Base-by-base conservation (phyloP, 1,140 invertebrate species). In the Leptoteleia sp. region DNA sequence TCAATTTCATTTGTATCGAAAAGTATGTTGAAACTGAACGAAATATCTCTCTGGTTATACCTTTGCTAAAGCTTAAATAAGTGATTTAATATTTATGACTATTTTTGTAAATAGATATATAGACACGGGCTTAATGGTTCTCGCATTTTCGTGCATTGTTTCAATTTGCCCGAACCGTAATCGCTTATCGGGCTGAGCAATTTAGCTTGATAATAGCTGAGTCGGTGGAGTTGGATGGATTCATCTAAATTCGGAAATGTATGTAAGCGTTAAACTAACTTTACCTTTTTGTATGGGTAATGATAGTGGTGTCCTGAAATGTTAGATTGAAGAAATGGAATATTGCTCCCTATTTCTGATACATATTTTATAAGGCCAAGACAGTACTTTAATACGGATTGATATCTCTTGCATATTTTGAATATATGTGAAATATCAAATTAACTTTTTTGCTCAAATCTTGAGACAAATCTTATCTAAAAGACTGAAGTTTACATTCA, bases 71-170 rank as follows among this genome's bases (percentile, higher is more conserved):
- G 3, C 27, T 22, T 22, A 22, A 22, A 22, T 22, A 22, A 22
- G 19, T 22, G 19, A 48, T 62, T 43, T 17, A 38, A 2, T 13
- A 17, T 29, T 0, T 11, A 35, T 40, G 38, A 12, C 15, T 47
- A 47, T 71, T 17, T 61, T 70, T 67, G 42, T 73, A 75, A 81
- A 76, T 76, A 64, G 55, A 72, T 76, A 71, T 61, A 40, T 35
- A 40, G 61, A 80, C 67, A 54, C n/a, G 31, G 35, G 27, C 38
- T 47, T 76, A 80, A 72, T 80, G 55, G 71, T 45, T 43, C 25
- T 12, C 13, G 40, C 48, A 67, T 81, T 77, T 75, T 81, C 67
- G 47, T 50, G 57, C 68, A 73, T 77, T 76, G 59, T 70, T 80
- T 65, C 68, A 57, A 76, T 76, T 76, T 76, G 62, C 73, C 40